Base-by-base conservation (phyloP, 2,113 vertebrate genomes). In the Azemiops feae region DNA sequence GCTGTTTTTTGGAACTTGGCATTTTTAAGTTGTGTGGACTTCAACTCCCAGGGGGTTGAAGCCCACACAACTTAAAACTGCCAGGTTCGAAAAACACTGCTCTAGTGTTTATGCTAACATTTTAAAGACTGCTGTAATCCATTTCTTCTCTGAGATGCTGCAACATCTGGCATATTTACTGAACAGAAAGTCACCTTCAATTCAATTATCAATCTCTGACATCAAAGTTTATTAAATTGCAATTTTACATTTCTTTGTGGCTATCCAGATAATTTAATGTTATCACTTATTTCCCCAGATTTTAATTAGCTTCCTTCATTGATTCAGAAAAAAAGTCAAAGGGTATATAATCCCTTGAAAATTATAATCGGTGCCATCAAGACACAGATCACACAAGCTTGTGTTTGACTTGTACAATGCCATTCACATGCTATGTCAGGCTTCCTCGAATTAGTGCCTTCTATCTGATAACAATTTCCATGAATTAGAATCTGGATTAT, bases 241-340 rank as follows among this genome's bases (percentile, higher is more conserved):
- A 43, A 14, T 74, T 14, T 55, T 55, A 92, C 34, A 6, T 10
- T 95, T 94, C 39, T 55, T 89, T 45, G 27, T 9, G 23, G 50
- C 50, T 81, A 94, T 18, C 34, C 23, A n/a, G 34, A 43, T 81
- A 81, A 39, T 7, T 81, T 91, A 88, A 90, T 93, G 95, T 96
- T 95, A 93, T 95, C 55, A 2, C 91, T 92, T 94, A 94, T 94
- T 92, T 45, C 92, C 92, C 95, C 96, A 94, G 89, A 94, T 97
- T 95, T 96, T 94, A 95, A 85, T 92, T 91, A 85, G 34, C 94
- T 94, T 94, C 94, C 92, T 87, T 94, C 91, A 58, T 1, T 6
- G 91, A 92, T 53, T 50, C 94, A 90, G 30, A 4, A 45, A 94
- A 90, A 93, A 91, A 93, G 89, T 96, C 89, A 55, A 94, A 81